Conservation (phyloP, 2,113 vertebrate genomes). For the Indicator maculatus region DNA sequence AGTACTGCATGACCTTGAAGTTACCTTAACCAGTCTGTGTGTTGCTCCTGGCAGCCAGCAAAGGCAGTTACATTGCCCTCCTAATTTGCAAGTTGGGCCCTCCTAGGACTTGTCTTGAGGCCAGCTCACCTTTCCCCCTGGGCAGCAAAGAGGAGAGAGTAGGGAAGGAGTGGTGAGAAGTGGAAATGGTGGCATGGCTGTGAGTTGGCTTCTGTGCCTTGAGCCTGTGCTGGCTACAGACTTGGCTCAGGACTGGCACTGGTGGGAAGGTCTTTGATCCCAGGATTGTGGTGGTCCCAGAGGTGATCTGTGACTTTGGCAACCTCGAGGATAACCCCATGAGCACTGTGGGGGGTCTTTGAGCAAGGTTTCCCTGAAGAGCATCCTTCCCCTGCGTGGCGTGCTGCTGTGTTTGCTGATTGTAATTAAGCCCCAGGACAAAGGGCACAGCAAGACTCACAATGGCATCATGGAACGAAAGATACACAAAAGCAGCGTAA, state of each 20-base stretch:
- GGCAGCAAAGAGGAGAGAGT: neutral
- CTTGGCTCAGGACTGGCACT: fast-evolving
- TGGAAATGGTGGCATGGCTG: neutral
- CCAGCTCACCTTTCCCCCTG: neutral
- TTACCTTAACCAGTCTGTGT: slow-evolving; percentile 11
- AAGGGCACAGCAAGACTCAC: neutral
- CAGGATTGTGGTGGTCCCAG: neutral
- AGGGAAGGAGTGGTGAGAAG: neutral
- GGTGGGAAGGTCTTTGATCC: neutral
- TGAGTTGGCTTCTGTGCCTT: neutral
- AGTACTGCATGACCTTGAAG: slow-evolving; percentile 9
- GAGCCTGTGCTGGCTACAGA: neutral
- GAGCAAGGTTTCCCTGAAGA: neutral
- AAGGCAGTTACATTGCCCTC: slow-evolving; percentile 25
- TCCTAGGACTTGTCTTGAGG: slow-evolving; percentile 28
- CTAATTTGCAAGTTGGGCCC: slow-evolving; percentile 28
- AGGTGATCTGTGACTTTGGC: neutral
- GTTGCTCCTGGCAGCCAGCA: slow-evolving; percentile 44
- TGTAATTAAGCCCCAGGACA: neutral
- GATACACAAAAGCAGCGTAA: neutral
- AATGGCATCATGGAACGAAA: neutral
- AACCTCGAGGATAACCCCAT: neutral
- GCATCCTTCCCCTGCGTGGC: fast-evolving
- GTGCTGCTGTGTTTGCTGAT: neutral
- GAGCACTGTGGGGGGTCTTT: neutral